Conservation (phyloP, 2,113 vertebrate genomes). For the Cochlearius cochlearius region DNA sequence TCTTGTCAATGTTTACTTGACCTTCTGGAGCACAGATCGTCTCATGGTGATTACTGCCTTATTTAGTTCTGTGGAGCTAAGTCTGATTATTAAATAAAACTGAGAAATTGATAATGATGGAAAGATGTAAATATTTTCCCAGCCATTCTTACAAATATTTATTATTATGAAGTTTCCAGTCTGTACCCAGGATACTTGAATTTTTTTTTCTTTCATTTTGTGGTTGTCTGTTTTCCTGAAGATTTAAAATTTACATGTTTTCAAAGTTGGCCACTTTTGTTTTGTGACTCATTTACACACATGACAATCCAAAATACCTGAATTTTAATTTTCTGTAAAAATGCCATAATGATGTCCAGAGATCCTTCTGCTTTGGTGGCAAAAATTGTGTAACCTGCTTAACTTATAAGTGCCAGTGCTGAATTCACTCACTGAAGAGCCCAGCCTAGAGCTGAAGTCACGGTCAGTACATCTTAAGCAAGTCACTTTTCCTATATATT, state of each 20-base stretch:
- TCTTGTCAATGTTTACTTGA: background rate
- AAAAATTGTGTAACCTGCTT: background rate
- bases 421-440: background rate
- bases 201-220: background rate
- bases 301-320: background rate
- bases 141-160: background rate
- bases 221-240: background rate
- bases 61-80: slow-evolving; percentile 18
- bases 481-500: background rate
- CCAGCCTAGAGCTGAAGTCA: background rate
- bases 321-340: background rate
- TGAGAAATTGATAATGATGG: background rate
- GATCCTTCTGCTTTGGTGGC: background rate
- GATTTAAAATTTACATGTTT: background rate
- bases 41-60: slow-evolving; percentile 10
- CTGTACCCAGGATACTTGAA: background rate
- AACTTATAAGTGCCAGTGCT: background rate
- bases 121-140: background rate
- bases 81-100: background rate
- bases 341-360: background rate
- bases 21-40: background rate
- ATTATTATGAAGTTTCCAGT: background rate
- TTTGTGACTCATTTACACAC: background rate
- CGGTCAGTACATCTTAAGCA: background rate
- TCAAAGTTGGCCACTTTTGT: background rate